These are phyloP conservation scores for Leucania comma DNA, from an alignment of 2,888 invertebrate species.

Conservation along the genomic window DNA sequence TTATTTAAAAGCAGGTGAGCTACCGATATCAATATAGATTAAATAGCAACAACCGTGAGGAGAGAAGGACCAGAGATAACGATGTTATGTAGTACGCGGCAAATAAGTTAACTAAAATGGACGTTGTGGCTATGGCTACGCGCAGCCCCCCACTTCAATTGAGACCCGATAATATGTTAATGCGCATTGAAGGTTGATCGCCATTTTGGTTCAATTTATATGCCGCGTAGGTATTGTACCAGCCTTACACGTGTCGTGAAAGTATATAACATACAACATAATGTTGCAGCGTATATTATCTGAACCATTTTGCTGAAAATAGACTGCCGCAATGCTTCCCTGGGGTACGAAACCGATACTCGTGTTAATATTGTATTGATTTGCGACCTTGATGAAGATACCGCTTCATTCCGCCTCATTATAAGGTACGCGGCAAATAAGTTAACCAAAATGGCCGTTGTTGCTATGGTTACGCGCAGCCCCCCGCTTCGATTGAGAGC, in stretches of 20 bases:
- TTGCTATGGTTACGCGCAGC: no score
- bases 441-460: no score
- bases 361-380: conserved; percentile 15
- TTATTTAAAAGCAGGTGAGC: background rate
- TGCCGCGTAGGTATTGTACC: no score
- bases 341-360: conserved; percentile 19
- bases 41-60: background rate
- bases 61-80: conserved; percentile 7
- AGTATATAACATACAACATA: conserved; percentile 8
- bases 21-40: conserved; percentile 1
- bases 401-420: background rate
- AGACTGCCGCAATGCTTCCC: conserved; percentile 1
- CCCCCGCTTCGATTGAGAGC: no score
- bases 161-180: no score
- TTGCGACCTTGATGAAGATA: conserved; percentile 27
- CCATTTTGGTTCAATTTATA: no score
- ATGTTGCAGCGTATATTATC: background rate
- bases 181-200: no score
- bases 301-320: conserved; percentile 24
- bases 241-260: conserved; percentile 27
- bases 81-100: no score
- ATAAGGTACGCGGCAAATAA: no score
- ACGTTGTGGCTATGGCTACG: no score
- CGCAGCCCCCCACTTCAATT: no score
- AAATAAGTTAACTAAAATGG: no score